Conservation (phyloP, 2,888 invertebrate genomes). For the Tridacna crocea region DNA sequence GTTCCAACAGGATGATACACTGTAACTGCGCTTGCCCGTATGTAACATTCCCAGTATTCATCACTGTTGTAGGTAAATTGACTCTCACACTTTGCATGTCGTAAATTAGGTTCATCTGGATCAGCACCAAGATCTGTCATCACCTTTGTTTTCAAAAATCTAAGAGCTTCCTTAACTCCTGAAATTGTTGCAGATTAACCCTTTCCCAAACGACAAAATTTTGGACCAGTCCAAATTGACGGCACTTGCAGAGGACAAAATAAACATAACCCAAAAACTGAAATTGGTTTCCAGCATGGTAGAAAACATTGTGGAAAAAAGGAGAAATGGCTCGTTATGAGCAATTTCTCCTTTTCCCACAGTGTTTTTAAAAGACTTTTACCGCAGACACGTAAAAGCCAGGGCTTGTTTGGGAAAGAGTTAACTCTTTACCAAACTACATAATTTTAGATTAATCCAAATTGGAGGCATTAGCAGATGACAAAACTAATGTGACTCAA, state of each 20-base stretch:
- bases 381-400: too few species aligned
- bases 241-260: not conserved
- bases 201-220: not conserved
- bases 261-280: not conserved
- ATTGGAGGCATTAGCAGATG: too few species aligned
- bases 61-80: not conserved
- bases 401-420: too few species aligned
- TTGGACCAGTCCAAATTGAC: not conserved
- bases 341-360: not conserved
- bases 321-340: not conserved
- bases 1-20: slow-evolving; percentile 3
- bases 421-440: too few species aligned
- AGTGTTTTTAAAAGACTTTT: not conserved
- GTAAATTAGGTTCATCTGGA: not conserved
- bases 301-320: not conserved
- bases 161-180: not conserved
- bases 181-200: not conserved
- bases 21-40: not conserved
- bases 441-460: too few species aligned
- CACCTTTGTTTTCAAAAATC: slow-evolving; percentile 2
- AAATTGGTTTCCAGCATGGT: not conserved
- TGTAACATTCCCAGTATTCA: slow-evolving; percentile 18
- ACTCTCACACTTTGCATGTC: slow-evolving; percentile 1
- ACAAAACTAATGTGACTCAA: too few species aligned
- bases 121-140: not conserved